These are phyloP conservation scores for Hippocampus comes DNA, from an alignment of 2,113 vertebrate species.

Conservation along the genomic window DNA sequence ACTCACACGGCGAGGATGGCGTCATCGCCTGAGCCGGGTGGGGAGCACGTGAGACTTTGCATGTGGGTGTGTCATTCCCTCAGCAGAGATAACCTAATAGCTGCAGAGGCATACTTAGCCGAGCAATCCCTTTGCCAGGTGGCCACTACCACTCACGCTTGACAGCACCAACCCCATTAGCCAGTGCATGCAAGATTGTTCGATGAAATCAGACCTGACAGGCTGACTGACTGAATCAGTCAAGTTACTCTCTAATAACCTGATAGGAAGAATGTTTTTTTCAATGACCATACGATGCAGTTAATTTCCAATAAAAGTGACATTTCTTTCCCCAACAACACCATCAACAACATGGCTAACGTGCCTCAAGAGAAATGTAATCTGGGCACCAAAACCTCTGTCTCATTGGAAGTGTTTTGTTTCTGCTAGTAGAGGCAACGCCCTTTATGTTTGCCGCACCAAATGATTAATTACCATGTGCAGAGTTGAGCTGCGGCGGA, in stretches of 20 bases:
- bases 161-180: constrained; percentile 16
- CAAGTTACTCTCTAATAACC: background rate
- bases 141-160: constrained; percentile 25
- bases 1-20: background rate
- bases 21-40: background rate
- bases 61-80: constrained; percentile 4
- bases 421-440: constrained; percentile 16
- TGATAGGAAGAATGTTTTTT: background rate
- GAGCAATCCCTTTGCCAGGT: constrained; percentile 34
- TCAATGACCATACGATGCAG: background rate
- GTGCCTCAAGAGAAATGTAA: constrained; percentile 6
- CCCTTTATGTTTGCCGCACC: constrained; percentile 25
- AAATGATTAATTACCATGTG: constrained; percentile 41
- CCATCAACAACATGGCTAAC: background rate
- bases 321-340: background rate
- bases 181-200: background rate
- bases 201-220: constrained; percentile 10
- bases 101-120: constrained; percentile 40
- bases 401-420: constrained; percentile 13
- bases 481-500: constrained; percentile 21
- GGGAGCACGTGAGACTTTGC: background rate
- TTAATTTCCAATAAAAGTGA: background rate
- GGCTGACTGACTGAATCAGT: constrained; percentile 11
- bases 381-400: constrained; percentile 8
- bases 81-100: constrained; percentile 22